Conservation (phyloP, 2,113 vertebrate species). For the Urocitellus parryii region DNA sequence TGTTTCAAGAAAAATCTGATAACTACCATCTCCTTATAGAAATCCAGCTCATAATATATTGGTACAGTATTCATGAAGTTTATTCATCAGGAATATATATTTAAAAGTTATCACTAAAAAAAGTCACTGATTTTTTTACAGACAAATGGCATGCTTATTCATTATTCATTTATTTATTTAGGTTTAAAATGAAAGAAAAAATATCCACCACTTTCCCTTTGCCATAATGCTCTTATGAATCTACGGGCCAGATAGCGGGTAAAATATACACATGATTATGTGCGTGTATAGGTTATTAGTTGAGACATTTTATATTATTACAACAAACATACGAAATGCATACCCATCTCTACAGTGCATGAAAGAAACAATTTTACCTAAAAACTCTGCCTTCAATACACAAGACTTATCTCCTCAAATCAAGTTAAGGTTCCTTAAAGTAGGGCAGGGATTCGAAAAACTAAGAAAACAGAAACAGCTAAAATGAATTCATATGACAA, state of each 20-base stretch:
- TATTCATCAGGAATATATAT: conserved; percentile 27
- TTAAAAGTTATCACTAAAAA: conserved; percentile 51
- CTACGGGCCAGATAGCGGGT: not conserved
- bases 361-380: not conserved
- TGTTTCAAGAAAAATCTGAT: not conserved
- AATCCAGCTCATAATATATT: conserved; percentile 4
- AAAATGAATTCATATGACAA: not conserved
- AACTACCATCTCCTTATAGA: conserved; percentile 31
- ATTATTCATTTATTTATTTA: conserved; percentile 65
- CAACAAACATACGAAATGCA: not conserved
- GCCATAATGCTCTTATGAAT: not conserved
- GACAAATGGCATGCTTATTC: conserved; percentile 46
- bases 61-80: conserved; percentile 48
- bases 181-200: conserved; percentile 23
- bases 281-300: not conserved
- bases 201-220: not conserved
- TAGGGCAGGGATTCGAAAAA: not conserved
- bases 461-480: conserved; percentile 8
- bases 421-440: not conserved
- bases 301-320: not conserved
- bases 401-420: not conserved
- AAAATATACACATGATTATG: not conserved
- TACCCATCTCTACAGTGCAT: not conserved
- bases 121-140: conserved; percentile 64
- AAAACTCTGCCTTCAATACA: not conserved